Evolutionary conservation across 2,888 invertebrate species (phyloP).

Genomic region (Sesia bembeciformis): DNA sequence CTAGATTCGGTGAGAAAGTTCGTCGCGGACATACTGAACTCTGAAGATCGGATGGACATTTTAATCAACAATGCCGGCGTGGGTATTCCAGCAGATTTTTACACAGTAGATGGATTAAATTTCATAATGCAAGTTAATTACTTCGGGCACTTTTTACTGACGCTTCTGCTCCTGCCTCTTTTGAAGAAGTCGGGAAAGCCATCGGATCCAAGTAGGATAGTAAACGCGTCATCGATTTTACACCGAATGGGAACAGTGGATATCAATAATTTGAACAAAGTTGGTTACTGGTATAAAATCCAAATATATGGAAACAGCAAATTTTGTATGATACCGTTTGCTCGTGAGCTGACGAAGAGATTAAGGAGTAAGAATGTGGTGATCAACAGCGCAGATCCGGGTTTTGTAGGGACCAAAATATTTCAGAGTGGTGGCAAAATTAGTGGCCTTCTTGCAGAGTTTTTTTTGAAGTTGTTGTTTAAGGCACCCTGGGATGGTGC

Average conservation of each 20-base stretch:
- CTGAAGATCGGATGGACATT: slow-evolving; percentile 83
- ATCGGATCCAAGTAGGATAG: slow-evolving; percentile 81
- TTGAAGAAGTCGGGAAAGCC: slow-evolving; percentile 70
- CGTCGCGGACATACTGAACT: slow-evolving; percentile 81
- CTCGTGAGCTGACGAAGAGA: slow-evolving; percentile 80
- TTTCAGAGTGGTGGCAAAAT: slow-evolving; percentile 69
- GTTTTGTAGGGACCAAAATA: slow-evolving; percentile 86
- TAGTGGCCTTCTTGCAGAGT: slow-evolving; percentile 68
- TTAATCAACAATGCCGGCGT: slow-evolving; percentile 94
- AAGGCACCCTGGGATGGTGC: slow-evolving; percentile 87
- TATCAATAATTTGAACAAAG: slow-evolving; percentile 79
- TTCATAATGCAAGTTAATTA: slow-evolving; percentile 94
- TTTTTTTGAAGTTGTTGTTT: slow-evolving; percentile 78
- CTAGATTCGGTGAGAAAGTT: slow-evolving; percentile 86
- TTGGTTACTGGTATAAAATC: slow-evolving; percentile 60
- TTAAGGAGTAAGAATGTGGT: slow-evolving; percentile 78
- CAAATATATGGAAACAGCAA: slow-evolving; percentile 77
- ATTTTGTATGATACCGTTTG: slow-evolving; percentile 82
- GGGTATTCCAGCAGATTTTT: slow-evolving; percentile 71
- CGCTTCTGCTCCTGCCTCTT: slow-evolving; percentile 88
- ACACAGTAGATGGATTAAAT: slow-evolving; percentile 88
- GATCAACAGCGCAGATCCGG: slow-evolving; percentile 88
- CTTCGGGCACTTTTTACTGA: slow-evolving; percentile 92
- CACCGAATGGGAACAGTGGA: slow-evolving; percentile 81
- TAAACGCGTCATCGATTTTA: slow-evolving; percentile 84